Evolutionary conservation across 1,140 invertebrate species (phyloP).

Genomic region (Babylonia areolata): DNA sequence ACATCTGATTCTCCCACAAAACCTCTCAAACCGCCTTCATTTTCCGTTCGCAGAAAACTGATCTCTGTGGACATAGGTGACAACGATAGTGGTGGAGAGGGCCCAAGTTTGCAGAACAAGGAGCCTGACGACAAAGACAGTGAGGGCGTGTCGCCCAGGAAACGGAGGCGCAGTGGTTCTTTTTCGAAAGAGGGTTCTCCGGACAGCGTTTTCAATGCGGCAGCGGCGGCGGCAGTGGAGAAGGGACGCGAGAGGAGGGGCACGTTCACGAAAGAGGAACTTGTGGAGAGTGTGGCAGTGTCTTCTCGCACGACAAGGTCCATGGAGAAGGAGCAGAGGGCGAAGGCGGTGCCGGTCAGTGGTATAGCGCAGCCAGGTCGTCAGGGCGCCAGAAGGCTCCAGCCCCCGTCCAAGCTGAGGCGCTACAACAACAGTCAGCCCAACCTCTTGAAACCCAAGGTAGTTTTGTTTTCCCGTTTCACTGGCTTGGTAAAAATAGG

Average conservation of each 20-base stretch:
- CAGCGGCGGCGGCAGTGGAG: too few relatives aligned
- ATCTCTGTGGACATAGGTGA: neutral
- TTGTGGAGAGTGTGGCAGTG: slow-evolving; percentile 15
- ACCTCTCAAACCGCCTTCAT: neutral
- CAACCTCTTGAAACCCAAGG: slow-evolving; percentile 9
- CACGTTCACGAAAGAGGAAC: slow-evolving; percentile 48
- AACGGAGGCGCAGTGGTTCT: neutral
- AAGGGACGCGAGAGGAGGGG: slow-evolving; percentile 40
- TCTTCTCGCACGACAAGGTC: neutral
- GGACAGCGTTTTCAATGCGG: neutral
- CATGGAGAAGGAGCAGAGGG: neutral
- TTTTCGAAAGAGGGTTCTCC: neutral
- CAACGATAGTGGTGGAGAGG: neutral
- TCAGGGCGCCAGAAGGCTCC: slow-evolving; percentile 35
- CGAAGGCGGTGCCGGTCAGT: neutral
- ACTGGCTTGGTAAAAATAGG: too few relatives aligned
- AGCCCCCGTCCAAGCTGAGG: slow-evolving; percentile 40
- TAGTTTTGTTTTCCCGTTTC: neutral
- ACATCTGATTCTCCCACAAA: neutral
- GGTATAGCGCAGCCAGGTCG: slow-evolving; percentile 1
- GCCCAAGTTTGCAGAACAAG: neutral
- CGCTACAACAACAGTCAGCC: slow-evolving; percentile 28
- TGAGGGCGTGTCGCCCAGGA: neutral
- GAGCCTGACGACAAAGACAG: neutral
- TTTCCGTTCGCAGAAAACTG: neutral